These are phyloP conservation scores for Coregonus suidteri DNA, from an alignment of 2,797 vertebrate genomes.

Conservation along the genomic window DNA sequence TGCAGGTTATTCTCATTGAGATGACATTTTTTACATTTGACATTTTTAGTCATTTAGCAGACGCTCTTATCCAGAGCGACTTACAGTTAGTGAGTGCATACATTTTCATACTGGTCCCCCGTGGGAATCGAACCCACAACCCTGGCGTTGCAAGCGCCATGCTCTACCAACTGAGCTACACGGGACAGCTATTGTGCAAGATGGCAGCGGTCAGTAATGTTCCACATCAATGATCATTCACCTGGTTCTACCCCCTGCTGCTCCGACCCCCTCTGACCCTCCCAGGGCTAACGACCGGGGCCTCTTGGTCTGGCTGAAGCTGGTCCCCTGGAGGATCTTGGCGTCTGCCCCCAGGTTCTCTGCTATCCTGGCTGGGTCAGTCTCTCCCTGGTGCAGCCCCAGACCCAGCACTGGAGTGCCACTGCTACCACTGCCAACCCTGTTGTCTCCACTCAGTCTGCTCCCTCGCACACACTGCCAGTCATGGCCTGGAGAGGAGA, in stretches of 20 bases:
- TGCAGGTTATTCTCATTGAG: no score
- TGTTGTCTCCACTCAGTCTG: conserved; percentile 63
- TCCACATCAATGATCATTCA: neutral
- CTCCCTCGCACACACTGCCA: conserved; percentile 76
- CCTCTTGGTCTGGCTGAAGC: conserved; percentile 66
- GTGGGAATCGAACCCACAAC: no score
- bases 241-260: neutral
- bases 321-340: conserved; percentile 58
- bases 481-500: conserved; percentile 40
- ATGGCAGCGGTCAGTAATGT: neutral
- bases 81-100: no score
- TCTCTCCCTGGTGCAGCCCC: conserved; percentile 64
- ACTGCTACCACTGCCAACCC: conserved; percentile 46
- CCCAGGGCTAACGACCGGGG: conserved; percentile 79
- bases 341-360: conserved; percentile 67
- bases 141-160: no score
- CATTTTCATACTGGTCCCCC: no score
- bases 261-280: neutral
- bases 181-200: no score
- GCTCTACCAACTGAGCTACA: no score
- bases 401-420: conserved; percentile 64
- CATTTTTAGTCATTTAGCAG: no score
- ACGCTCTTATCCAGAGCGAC: no score
- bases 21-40: no score
- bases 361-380: conserved; percentile 65